Percentiles rank a stretch among this genome's conserved stretches.
Conservation (phyloP, 2,888 invertebrate species). For the Barypeithes pellucidus region DNA sequence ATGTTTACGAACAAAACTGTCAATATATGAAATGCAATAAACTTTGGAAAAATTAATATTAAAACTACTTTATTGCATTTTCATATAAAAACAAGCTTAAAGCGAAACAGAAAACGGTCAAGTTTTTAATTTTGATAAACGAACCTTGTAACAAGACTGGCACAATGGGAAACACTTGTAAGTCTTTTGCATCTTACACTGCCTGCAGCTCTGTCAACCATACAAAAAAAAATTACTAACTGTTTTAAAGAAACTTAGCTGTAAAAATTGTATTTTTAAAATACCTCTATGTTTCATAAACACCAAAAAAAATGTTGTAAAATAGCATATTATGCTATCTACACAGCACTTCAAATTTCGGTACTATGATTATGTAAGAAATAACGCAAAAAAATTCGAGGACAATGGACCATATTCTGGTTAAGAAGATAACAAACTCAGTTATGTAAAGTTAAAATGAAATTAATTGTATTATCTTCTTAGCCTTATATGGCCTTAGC, state of each 20-base stretch:
- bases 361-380: too few species aligned
- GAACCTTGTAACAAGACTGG: slow-evolving; percentile 63
- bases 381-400: too few species aligned
- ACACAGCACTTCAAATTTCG: too few species aligned
- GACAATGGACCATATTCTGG: too few species aligned
- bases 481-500: too few species aligned
- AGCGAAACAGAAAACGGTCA: background rate
- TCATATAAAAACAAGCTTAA: slow-evolving; percentile 22
- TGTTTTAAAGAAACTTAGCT: background rate
- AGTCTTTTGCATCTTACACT: slow-evolving; percentile 63
- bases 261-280: background rate
- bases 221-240: slow-evolving; percentile 24
- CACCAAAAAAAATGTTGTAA: too few species aligned
- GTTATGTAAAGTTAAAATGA: too few species aligned
- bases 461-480: too few species aligned
- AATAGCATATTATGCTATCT: too few species aligned
- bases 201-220: slow-evolving; percentile 62
- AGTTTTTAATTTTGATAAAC: slow-evolving; percentile 40
- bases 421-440: too few species aligned
- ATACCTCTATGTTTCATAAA: too few species aligned
- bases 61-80: slow-evolving; percentile 10
- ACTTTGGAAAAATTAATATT: background rate
- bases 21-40: slow-evolving; percentile 24
- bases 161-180: slow-evolving; percentile 64
- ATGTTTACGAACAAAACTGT: slow-evolving; percentile 29